Conservation (phyloP, 1,140 invertebrate species). For the Cyclargus thomasi region DNA sequence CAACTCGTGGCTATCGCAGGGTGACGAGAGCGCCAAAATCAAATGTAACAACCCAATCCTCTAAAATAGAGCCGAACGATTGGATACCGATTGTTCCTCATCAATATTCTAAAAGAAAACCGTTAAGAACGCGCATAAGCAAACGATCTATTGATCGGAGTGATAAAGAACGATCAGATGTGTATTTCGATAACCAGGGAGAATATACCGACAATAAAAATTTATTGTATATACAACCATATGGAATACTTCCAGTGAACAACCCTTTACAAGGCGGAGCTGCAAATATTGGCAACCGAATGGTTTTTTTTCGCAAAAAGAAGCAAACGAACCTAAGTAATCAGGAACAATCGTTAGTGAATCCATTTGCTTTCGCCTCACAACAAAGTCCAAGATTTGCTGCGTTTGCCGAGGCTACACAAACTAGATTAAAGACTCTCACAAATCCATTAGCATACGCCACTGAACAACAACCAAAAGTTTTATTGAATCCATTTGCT, state of each 20-base stretch:
- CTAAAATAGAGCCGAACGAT: slow-evolving; percentile 42
- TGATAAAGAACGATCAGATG: slow-evolving; percentile 31
- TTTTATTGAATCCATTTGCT: slow-evolving; percentile 15
- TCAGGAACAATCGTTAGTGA: slow-evolving; percentile 20
- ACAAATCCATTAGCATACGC: slow-evolving; percentile 8
- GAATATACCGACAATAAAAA: slow-evolving; percentile 31
- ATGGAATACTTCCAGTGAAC: slow-evolving; percentile 49
- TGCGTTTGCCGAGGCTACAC: neutral
- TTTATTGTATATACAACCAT: slow-evolving; percentile 46
- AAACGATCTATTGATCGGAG: slow-evolving; percentile 29
- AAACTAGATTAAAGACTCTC: neutral
- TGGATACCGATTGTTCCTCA: slow-evolving; percentile 60
- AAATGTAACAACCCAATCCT: slow-evolving; percentile 39
- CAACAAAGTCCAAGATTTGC: neutral
- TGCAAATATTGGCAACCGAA: slow-evolving; percentile 40
- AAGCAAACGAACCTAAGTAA: slow-evolving; percentile 30
- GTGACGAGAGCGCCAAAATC: slow-evolving; percentile 45
- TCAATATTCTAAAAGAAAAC: slow-evolving; percentile 40
- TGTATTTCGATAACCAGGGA: slow-evolving; percentile 26
- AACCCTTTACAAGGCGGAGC: slow-evolving; percentile 30
- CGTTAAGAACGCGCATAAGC: slow-evolving; percentile 35
- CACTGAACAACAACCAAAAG: slow-evolving; percentile 11
- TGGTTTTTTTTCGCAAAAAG: slow-evolving; percentile 49
- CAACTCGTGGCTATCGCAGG: slow-evolving; percentile 40
- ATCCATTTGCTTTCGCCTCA: neutral